Conservation (phyloP, 2,797 vertebrate species). For the Chromobotia macracanthus region DNA sequence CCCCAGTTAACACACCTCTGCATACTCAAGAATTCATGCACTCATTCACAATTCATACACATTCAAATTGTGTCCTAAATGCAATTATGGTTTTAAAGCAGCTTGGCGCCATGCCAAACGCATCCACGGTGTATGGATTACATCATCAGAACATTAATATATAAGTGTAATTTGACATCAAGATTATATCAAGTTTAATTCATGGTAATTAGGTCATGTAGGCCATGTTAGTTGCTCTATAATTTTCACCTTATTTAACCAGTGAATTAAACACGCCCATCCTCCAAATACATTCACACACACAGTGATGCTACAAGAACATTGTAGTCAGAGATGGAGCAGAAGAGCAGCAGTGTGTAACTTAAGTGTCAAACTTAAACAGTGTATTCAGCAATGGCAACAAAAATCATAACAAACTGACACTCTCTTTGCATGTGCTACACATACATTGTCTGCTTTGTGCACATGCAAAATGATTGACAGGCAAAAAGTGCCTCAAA, state of each 20-base stretch:
- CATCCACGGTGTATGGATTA: background rate
- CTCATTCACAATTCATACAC: constrained; percentile 6
- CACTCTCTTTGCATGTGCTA: too few relatives aligned
- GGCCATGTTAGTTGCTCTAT: background rate
- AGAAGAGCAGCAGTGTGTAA: background rate
- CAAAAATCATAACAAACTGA: too few relatives aligned
- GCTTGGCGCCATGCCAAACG: background rate
- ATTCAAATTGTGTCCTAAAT: background rate
- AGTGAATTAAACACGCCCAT: background rate
- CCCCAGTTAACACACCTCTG: background rate
- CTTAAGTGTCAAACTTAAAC: background rate
- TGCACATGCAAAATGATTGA: too few relatives aligned
- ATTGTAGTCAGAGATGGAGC: background rate
- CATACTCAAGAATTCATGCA: too few relatives aligned
- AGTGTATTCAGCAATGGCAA: background rate
- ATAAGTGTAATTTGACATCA: background rate
- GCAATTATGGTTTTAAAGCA: background rate
- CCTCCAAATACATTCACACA: background rate
- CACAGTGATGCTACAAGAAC: background rate
- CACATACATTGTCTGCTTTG: too few relatives aligned
- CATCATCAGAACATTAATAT: background rate
- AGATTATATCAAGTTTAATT: background rate
- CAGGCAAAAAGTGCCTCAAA: too few relatives aligned
- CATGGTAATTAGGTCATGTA: background rate
- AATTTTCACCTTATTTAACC: background rate